Evolutionary conservation across 2,797 vertebrate species (phyloP), one percentile per base, ranked within the genome.

Genomic region (Pipistrellus pipistrellus): DNA sequence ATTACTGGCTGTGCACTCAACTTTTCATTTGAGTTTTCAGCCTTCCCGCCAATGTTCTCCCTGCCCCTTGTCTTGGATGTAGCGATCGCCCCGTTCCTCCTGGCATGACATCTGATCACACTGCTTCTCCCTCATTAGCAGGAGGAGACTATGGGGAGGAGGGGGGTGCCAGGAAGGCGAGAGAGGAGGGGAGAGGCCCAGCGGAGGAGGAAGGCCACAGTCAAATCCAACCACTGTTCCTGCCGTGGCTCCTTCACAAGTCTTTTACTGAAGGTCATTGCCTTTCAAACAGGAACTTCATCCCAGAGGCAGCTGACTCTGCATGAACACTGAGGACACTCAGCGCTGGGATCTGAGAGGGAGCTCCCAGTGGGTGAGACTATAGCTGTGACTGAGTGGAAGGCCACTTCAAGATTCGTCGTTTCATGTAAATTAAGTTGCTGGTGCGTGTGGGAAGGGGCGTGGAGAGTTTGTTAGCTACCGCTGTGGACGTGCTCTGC

Each of bases 331-430:
- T 62, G 38, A 38, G 38, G 38, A 38, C 38, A 38, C 38, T 38
- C 27, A 46, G 55, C 0, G 0, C 12, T 10, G 62, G 35, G 21
- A 46, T 38, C 20, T 4, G 73, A 84, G 90, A 18, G n/a, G 68
- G 77, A 38, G 81, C 69, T 69, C 38, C 68, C 55, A 32, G 0
- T 35, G 71, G 59, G 10, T 14, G 18, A 84, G 78, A 32, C 69
- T 93, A 68, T 94, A 69, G 94, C 94, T 88, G 72, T 88, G 93
- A 96, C 88, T 92, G 90, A 94, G 51, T 57, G 30, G 59, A 88
- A 94, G 30, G 71, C 17, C 0, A 2, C 55, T 86, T 86, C 1
- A 0, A 14, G 5, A 27, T 62, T 14, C 12, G 6, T 85, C 3
- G 0, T 81, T 93, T 92, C 88, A 71, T 78, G 72, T 93, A 92